phyloP scores from a whole-genome alignment of 2,797 vertebrate genomes.

The Lepus oiostolus region DNA sequence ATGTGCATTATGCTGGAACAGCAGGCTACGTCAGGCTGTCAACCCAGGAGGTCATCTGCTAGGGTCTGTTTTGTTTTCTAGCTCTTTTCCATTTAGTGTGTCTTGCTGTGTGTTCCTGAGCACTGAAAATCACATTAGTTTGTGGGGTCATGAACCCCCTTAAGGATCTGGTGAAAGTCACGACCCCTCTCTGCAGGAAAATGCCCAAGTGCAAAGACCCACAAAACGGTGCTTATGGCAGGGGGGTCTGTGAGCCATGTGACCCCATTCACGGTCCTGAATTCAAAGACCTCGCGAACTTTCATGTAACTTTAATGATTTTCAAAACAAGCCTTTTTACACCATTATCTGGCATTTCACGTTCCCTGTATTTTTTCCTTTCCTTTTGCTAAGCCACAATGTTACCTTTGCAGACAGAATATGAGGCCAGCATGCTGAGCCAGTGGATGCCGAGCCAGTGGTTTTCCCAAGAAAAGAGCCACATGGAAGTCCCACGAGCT shows the following conservation, averaged over 20 bases:
- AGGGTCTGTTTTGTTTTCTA: neutral
- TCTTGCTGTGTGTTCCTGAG: neutral
- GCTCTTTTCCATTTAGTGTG: slow-evolving; percentile 27
- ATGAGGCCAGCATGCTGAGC: slow-evolving; percentile 72
- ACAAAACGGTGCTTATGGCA: neutral
- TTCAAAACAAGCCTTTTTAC: slow-evolving; percentile 62
- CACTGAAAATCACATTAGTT: neutral
- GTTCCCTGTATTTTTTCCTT: slow-evolving; percentile 59
- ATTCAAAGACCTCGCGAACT: slow-evolving; percentile 55
- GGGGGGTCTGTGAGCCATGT: neutral
- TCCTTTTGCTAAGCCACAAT: slow-evolving; percentile 69
- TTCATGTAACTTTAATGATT: slow-evolving; percentile 66
- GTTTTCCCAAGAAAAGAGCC: slow-evolving; percentile 82
- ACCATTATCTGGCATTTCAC: slow-evolving; percentile 30
- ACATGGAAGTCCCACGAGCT: slow-evolving; percentile 79
- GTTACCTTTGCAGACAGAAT: slow-evolving; percentile 72
- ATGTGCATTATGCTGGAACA: neutral
- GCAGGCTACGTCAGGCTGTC: neutral
- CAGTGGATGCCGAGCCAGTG: slow-evolving; percentile 75
- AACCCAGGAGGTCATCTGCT: neutral
- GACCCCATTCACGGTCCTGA: slow-evolving; percentile 24
- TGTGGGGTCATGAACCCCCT: neutral
- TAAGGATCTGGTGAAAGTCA: slow-evolving; percentile 23
- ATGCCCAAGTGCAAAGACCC: neutral
- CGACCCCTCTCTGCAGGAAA: slow-evolving; percentile 9